Base-by-base conservation (phyloP, 2,797 vertebrate species). In the Macrochelys suwanniensis region DNA sequence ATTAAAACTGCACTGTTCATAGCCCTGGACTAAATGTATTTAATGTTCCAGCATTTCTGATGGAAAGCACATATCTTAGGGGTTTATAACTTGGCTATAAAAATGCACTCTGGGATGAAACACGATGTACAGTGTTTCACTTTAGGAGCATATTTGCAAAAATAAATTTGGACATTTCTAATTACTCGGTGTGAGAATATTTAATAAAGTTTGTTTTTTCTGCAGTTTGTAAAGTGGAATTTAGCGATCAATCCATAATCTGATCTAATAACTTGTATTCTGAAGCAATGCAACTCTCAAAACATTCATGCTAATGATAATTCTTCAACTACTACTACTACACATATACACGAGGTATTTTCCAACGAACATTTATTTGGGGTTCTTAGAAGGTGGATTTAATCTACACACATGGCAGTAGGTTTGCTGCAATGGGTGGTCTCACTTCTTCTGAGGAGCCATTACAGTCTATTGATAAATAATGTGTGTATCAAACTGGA, bases 231-330 rank as follows among this genome's bases (percentile, higher is more conserved):
- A 87, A 78, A 6, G 85, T 90, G 94, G 90, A 90, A 94, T 90
- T 85, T 89, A 71, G 89, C 85, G 56, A 87, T 92, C 94, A 89
- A 88, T 74, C 89, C 7, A 37, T 82, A 59, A 42, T 90, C 85
- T 6, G 82, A 94, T 71, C 57, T 0, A 6, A 96, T 92, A 90
- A 89, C 79, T 90, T 96, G 96, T 87, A 31, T 96, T 68, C 92
- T 95, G 94, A 96, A 97, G 95, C 93, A 90, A 82, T 42, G 95
- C 96, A 95, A 96, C 96, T 94, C 92, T 95, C 96, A 87, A 83
- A 94, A 97, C 95, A 96, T 93, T 97, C 79, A 87, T 1, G 1
- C 90, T 88, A 95, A 96, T 83, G 93, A 92, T 92, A 56, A 23
- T 91, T 97, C 96, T 89, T 87, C 87, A 97, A 92, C 88, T 90